These are phyloP conservation scores for Metridium senile DNA, from an alignment of 92 coral and sea anemone genomes.

Conservation along the genomic window DNA sequence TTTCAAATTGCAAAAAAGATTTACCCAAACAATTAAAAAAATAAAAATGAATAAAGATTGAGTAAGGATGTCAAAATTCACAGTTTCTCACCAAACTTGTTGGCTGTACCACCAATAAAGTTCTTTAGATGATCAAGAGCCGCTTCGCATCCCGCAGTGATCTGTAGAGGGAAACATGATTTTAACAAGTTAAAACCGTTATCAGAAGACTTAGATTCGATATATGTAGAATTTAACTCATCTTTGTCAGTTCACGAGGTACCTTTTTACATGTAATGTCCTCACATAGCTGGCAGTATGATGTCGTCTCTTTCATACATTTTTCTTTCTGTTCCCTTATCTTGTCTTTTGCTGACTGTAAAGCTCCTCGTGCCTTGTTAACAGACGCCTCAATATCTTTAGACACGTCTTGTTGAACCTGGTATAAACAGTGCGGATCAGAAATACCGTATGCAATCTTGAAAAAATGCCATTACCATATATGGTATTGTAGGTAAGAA, in stretches of 20 bases:
- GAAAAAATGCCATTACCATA: too few relatives aligned
- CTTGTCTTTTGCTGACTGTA: constrained; percentile 20
- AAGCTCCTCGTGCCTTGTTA: constrained; percentile 32
- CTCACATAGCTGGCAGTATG: constrained; percentile 40
- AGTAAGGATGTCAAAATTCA: background rate
- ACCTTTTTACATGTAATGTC: constrained; percentile 8
- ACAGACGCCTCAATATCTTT: constrained; percentile 14
- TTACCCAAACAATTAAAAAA: too few relatives aligned
- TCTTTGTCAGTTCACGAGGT: too few relatives aligned
- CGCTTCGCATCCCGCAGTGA: constrained; percentile 30
- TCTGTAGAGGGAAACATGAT: background rate
- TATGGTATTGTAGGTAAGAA: background rate
- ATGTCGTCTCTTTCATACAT: constrained; percentile 29
- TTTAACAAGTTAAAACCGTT: background rate
- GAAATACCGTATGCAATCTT: too few relatives aligned
- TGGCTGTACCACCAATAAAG: constrained; percentile 43
- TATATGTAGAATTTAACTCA: too few relatives aligned
- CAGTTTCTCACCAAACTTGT: constrained; percentile 38
- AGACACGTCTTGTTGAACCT: constrained; percentile 39
- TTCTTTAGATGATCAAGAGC: constrained; percentile 51
- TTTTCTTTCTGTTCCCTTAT: constrained; percentile 27
- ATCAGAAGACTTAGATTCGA: too few relatives aligned
- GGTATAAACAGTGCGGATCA: background rate
- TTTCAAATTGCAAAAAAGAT: background rate
- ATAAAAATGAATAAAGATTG: too few relatives aligned